A percentile compares a stretch with the other conserved stretches of the same genome.
Conservation (phyloP, 2,113 vertebrate genomes). For the Alouatta palliata region DNA sequence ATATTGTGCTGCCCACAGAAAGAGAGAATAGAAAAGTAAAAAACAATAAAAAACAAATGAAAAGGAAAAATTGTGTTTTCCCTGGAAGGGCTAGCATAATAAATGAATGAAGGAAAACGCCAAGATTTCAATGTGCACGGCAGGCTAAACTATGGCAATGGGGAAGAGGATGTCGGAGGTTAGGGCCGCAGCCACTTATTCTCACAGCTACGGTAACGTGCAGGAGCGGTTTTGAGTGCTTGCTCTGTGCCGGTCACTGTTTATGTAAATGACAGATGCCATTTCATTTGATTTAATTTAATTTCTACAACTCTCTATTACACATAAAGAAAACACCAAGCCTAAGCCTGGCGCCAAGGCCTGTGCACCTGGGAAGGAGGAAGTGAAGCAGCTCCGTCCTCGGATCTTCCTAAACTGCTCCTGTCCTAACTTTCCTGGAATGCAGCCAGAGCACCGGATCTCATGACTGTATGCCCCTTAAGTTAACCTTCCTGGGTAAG, state of each 20-base stretch:
- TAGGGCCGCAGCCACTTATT: accelerated
- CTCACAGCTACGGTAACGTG: too few relatives aligned
- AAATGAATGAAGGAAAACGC: not conserved
- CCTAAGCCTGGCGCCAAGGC: not conserved
- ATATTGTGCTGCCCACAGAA: accelerated
- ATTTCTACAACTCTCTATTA: not conserved
- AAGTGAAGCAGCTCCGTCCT: accelerated
- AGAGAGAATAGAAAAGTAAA: not conserved
- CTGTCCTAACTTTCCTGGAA: too few relatives aligned
- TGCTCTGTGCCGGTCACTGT: too few relatives aligned
- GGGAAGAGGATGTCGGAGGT: accelerated
- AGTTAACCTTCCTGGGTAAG: accelerated
- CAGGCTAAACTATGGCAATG: accelerated
- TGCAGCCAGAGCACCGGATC: not conserved
- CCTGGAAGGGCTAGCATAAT: not conserved
- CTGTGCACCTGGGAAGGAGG: not conserved
- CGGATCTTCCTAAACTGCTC: not conserved
- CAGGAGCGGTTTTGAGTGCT: too few relatives aligned
- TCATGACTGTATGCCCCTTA: accelerated
- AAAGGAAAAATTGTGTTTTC: not conserved
- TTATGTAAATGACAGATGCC: too few relatives aligned
- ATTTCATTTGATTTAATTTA: too few relatives aligned
- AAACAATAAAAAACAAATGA: not conserved
- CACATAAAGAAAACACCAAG: not conserved
- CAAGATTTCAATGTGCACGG: accelerated